phyloP scores from a whole-genome alignment of 2,113 vertebrate species.

The Notothenia coriiceps region DNA sequence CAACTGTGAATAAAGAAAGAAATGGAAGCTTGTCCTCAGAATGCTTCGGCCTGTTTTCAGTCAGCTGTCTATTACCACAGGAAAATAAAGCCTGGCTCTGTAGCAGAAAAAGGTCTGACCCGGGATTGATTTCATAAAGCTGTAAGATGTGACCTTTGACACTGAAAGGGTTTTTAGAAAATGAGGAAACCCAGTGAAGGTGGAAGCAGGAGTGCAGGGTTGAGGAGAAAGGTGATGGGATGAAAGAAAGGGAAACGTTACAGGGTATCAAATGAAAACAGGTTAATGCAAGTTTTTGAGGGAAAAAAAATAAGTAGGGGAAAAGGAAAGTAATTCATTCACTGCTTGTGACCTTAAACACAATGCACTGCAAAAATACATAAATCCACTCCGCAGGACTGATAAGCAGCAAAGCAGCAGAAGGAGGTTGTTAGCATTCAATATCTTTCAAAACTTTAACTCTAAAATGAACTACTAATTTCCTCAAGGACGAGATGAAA shows the following conservation, averaged over 20 bases:
- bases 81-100: slow-evolving; percentile 7
- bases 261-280: slow-evolving; percentile 17
- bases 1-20: slow-evolving; percentile 28
- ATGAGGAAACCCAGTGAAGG: slow-evolving; percentile 16
- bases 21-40: slow-evolving; percentile 31
- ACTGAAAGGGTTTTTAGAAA: slow-evolving; percentile 8
- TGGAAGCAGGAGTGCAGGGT: neutral
- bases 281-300: slow-evolving; percentile 29
- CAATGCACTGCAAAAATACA: slow-evolving; percentile 16
- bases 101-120: slow-evolving; percentile 44
- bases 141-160: slow-evolving; percentile 44
- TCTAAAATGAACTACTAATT: slow-evolving; percentile 43
- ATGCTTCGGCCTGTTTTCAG: slow-evolving; percentile 24
- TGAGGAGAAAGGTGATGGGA: neutral
- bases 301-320: slow-evolving; percentile 15
- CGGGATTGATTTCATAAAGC: slow-evolving; percentile 46
- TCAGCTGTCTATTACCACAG: slow-evolving; percentile 24
- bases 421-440: slow-evolving; percentile 20
- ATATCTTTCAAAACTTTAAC: slow-evolving; percentile 53
- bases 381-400: slow-evolving; percentile 2
- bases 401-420: slow-evolving; percentile 46
- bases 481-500: slow-evolving; percentile 46
- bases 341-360: slow-evolving; percentile 7
- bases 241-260: slow-evolving; percentile 14
- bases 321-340: neutral